Base-by-base conservation (phyloP, 2,797 vertebrate genomes). In the Labeo calbasu region DNA sequence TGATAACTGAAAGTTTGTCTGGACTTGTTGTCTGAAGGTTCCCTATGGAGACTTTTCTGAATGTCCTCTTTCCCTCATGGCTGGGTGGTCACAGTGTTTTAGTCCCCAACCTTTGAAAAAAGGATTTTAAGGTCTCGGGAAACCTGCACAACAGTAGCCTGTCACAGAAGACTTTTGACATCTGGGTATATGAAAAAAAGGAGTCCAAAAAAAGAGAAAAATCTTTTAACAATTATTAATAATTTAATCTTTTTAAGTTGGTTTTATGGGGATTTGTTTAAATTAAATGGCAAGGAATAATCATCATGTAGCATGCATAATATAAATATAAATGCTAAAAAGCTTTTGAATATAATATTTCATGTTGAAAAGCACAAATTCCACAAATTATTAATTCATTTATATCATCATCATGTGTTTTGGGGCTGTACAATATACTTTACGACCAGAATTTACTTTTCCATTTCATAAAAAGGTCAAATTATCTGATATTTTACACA, bases 21-120 rank as follows among this genome's bases (percentile, higher is more conserved):
- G 23, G 61, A 59, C 43, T 85, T 40, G 55, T 17, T 23, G 50
- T 81, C 66, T 78, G 36, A 61, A 59, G 23, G 32, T 23, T 84
- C 82, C 55, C 78, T n/a, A 23, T 53, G 55, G 82, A 82, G 53
- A 75, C 48, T 71, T 86, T 55, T 50, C 23, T 65, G 32, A 84
- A 81, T 70, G 70, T 61, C 12, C 32, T 69, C 5, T 15, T 72
- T 82, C 23, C 69, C 75, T 51, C 68, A 61, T 82, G 57, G 63
- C 75, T 82, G 75, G 48, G 50, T 86, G 50, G 51, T 78, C 69
- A 65, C 40, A 75, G 68, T 57, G 23, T 78, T 87, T 59, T 78
- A 63, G 69, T 66, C 51, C 40, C 40, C 53, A 75, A 69, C 46
- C 36, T 82, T 57, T 73, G 32, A 23, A 77, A 83, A 79, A 65